phyloP scores from a whole-genome alignment of 2,888 invertebrate genomes.

The Eupithecia abbreviata region DNA sequence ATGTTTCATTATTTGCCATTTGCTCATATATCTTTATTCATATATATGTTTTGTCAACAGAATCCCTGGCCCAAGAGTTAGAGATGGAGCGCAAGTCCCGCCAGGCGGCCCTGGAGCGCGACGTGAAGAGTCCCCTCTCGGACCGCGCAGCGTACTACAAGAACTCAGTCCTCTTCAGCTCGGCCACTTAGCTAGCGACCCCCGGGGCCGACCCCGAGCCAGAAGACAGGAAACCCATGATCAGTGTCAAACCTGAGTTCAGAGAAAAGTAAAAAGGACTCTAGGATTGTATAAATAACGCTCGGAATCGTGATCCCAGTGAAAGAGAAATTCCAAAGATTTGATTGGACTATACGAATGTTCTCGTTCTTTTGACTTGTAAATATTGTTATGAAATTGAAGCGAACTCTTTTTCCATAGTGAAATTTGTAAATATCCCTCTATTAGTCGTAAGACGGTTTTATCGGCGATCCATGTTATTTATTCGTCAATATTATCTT shows the following conservation, averaged over 20 bases:
- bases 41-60: constrained; percentile 81
- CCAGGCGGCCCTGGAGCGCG: constrained; percentile 90
- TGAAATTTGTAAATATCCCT: constrained; percentile 83
- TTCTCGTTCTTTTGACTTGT: constrained; percentile 77
- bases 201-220: constrained; percentile 76
- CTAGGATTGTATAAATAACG: not conserved
- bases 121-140: constrained; percentile 93
- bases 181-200: constrained; percentile 88
- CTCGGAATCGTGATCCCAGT: constrained; percentile 59
- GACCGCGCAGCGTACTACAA: constrained; percentile 93
- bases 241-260: constrained; percentile 83
- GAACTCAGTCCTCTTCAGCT: constrained; percentile 94
- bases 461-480: constrained; percentile 77
- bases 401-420: constrained; percentile 81
- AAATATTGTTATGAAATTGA: constrained; percentile 79
- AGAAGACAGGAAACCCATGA: constrained; percentile 78
- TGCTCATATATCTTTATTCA: not conserved
- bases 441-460: constrained; percentile 73
- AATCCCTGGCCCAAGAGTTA: constrained; percentile 93
- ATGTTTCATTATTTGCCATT: no score
- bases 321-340: constrained; percentile 64
- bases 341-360: constrained; percentile 38
- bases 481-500: constrained; percentile 80
- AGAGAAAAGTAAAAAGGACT: constrained; percentile 70
- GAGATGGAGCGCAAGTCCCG: constrained; percentile 94